Evolutionary conservation across 2,113 vertebrate species (phyloP).

Genomic region (Maccullochella peelii): DNA sequence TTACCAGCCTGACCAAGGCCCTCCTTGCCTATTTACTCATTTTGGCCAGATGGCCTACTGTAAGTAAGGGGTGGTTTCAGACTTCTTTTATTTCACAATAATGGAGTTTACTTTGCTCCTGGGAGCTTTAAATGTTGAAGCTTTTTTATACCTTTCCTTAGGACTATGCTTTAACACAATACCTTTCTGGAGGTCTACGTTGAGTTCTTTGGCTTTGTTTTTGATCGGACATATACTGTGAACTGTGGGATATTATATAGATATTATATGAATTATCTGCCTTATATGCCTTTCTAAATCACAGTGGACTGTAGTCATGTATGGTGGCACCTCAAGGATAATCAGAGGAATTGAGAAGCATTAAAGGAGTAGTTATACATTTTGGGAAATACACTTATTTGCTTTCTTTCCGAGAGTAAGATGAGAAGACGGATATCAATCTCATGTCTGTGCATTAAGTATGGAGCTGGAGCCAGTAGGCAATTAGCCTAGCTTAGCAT

Average conservation of each 20-base stretch:
- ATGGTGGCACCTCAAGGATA: too few relatives aligned
- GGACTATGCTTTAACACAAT: not conserved
- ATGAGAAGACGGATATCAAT: too few relatives aligned
- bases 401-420: not conserved
- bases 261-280: too few relatives aligned
- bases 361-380: too few relatives aligned
- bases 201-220: not conserved
- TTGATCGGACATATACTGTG: not conserved
- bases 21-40: slow-evolving; percentile 28
- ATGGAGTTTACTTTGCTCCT: slow-evolving; percentile 26
- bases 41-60: slow-evolving; percentile 12
- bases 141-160: not conserved
- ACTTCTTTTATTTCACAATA: slow-evolving; percentile 31
- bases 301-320: not conserved
- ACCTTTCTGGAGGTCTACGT: not conserved
- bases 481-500: too few relatives aligned
- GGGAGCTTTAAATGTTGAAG: slow-evolving; percentile 12
- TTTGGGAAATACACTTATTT: not conserved
- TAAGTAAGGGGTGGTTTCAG: not conserved
- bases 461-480: too few relatives aligned
- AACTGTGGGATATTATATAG: not conserved
- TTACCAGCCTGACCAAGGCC: slow-evolving; percentile 6
- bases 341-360: too few relatives aligned
- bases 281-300: not conserved
- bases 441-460: too few relatives aligned